Evolutionary conservation across 2,888 invertebrate genomes (phyloP), one percentile per base, ranked within the genome.

Genomic region (Melanotus villosus): DNA sequence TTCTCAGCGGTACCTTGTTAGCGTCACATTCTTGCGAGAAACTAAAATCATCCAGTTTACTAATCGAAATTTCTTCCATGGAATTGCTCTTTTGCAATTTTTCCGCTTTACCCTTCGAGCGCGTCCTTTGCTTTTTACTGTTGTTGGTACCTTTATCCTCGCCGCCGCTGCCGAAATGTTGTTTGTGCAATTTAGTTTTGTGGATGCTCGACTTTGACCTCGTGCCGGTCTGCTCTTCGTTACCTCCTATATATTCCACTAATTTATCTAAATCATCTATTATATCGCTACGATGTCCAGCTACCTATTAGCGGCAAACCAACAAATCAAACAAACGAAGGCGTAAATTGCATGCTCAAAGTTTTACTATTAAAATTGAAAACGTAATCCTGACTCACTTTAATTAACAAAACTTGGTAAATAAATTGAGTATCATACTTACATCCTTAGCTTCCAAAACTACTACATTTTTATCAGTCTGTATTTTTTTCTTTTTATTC

Each of bases 51-150:
- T 92, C 92, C 73, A 93, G 86, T 83, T 90, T 92, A 66, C 92
- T 90, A 76, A 92, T 91, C 52, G 93, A 93, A 74, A 94, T 89
- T 85, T 95, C 95, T 83, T 94, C 94, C 77, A 95, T 85, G 26
- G 94, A 94, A 80, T 92, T 91, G 73, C 93, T 91, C 75, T 93
- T 92, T 81, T 92, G 90, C 67, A 89, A 79, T 73, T 87, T 86
- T 56, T 68, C 81, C 36, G 79, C 75, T 65, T 84, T 78, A 21
- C 83, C 84, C 66, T 87, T 86, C 14, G 73, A 66, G 18, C 76
- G 71, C 23, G 73, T 64, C 45, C 74, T 63, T 82, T 84, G 74
- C 58, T 78, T 79, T 38, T 77, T 73, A 36, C 73, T 74, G 26
- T 7, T 7, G 78, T 85, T 84, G 32, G 73, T 74, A n/a, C 66